phyloP scores from a whole-genome alignment of 2,113 vertebrate species.

The Laterallus jamaicensis region DNA sequence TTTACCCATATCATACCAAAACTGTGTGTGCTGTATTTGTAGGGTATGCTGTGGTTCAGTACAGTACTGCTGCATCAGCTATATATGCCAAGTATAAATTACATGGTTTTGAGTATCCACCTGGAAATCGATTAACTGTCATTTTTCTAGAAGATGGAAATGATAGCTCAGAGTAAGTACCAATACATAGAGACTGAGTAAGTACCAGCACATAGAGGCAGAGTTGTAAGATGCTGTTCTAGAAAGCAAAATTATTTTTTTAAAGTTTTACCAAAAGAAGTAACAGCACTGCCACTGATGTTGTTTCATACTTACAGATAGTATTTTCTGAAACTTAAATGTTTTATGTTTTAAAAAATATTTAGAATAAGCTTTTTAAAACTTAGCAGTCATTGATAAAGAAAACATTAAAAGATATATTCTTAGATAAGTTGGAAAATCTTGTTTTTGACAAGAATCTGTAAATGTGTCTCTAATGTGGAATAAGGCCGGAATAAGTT shows the following conservation, averaged over 20 bases:
- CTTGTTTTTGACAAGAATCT: neutral
- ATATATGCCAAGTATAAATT: constrained; percentile 95
- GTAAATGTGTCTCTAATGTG: neutral
- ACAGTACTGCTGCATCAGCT: constrained; percentile 91
- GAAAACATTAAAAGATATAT: neutral
- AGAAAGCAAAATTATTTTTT: neutral
- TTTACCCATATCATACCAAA: neutral
- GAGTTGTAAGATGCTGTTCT: neutral
- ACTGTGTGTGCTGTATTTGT: neutral
- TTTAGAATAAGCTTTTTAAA: neutral
- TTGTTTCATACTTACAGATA: neutral
- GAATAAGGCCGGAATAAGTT: neutral
- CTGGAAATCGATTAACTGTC: constrained; percentile 89
- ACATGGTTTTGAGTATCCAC: constrained; percentile 95
- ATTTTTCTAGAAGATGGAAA: constrained; percentile 89
- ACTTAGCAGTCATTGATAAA: neutral
- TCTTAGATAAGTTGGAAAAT: neutral
- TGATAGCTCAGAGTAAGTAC: constrained; percentile 86
- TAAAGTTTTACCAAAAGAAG: neutral
- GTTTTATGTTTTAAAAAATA: neutral
- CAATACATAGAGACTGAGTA: constrained; percentile 76
- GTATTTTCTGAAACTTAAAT: neutral
- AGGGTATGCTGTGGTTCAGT: constrained; percentile 92
- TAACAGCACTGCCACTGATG: neutral
- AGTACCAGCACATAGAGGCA: neutral